Conservation (phyloP, 2,888 invertebrate genomes). For the Ophion obscuratus region DNA sequence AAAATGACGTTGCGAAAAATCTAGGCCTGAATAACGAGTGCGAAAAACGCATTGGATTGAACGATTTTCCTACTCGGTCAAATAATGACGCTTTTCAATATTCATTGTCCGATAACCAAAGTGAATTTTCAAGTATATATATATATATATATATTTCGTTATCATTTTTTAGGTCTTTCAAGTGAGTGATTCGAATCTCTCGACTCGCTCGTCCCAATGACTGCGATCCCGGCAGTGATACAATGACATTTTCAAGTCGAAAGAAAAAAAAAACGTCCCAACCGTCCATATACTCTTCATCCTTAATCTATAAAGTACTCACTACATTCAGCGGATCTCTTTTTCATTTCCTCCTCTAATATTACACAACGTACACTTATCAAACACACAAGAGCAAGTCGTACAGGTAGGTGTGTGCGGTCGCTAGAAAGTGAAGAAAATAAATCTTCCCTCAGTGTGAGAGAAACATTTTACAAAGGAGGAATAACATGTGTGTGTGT, state of each 20-base stretch:
- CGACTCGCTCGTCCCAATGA: conserved; percentile 18
- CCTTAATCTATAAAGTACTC: conserved; percentile 67
- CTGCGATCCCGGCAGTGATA: conserved; percentile 42
- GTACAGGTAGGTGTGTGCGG: conserved; percentile 59
- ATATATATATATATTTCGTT: background rate
- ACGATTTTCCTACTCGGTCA: background rate
- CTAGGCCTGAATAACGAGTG: background rate
- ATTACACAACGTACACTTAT: conserved; percentile 64
- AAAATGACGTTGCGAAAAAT: background rate
- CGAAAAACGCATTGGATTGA: background rate
- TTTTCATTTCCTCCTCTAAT: conserved; percentile 36
- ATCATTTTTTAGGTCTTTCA: conserved; percentile 7
- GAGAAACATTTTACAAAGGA: conserved; percentile 24
- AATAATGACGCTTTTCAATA: background rate
- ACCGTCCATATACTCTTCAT: conserved; percentile 35
- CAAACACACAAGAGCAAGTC: conserved; percentile 66
- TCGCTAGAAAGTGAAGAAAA: conserved; percentile 55
- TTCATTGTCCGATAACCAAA: background rate
- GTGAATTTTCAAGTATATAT: background rate
- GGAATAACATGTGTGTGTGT: background rate
- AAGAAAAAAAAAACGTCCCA: conserved; percentile 52
- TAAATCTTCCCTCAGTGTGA: conserved; percentile 31
- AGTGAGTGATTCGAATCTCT: conserved; percentile 6
- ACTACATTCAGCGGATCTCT: conserved; percentile 61
- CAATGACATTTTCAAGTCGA: conserved; percentile 36